phyloP scores from a whole-genome alignment of 2,797 vertebrate species.

The Amniataba percoides region DNA sequence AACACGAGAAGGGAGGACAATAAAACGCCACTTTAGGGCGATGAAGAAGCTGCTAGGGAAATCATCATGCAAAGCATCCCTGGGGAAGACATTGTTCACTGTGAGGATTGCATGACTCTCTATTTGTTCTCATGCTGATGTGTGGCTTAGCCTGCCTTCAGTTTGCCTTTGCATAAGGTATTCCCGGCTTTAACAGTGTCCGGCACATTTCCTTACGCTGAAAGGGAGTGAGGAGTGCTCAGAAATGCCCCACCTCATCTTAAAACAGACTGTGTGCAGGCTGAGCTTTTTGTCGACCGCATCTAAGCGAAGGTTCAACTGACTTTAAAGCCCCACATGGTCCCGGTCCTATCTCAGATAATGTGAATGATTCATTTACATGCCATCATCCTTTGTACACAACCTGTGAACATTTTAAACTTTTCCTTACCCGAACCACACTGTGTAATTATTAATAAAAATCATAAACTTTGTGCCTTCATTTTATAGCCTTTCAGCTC shows the following conservation, averaged over 20 bases:
- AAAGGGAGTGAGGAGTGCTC: conserved; percentile 76
- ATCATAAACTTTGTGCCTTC: conserved; percentile 20
- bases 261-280: conserved; percentile 50
- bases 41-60: conserved; percentile 85
- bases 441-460: conserved; percentile 50
- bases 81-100: conserved; percentile 74
- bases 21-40: conserved; percentile 75
- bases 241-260: conserved; percentile 72
- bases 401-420: conserved; percentile 7
- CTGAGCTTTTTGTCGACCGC: conserved; percentile 45
- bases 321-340: conserved; percentile 35
- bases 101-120: conserved; percentile 66
- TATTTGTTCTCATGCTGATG: conserved; percentile 79
- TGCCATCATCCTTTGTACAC: conserved; percentile 12
- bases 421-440: conserved; percentile 4
- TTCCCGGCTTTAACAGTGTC: conserved; percentile 79
- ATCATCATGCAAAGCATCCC: conserved; percentile 85
- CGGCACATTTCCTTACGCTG: conserved; percentile 82
- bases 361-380: conserved; percentile 24
- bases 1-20: conserved; percentile 80
- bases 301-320: conserved; percentile 51
- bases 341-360: conserved; percentile 2
- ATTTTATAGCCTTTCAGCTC: conserved; percentile 48
- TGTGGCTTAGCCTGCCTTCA: conserved; percentile 77
- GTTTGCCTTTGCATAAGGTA: conserved; percentile 81